Evolutionary conservation across 2,113 vertebrate genomes (phyloP).

Genomic region (Odocoileus hemionus): DNA sequence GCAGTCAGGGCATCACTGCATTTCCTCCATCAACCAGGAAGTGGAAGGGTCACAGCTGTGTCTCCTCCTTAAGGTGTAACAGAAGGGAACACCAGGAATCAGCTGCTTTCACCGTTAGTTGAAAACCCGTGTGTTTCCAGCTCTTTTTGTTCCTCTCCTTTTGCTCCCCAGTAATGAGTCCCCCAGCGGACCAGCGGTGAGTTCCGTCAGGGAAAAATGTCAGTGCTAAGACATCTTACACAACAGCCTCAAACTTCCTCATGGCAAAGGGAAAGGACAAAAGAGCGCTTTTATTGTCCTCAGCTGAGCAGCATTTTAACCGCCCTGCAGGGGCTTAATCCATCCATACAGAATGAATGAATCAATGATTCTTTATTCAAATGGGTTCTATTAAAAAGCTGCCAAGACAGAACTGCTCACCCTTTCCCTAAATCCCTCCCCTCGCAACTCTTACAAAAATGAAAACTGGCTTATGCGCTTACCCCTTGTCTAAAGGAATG

Average conservation of each 20-base stretch:
- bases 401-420: neutral
- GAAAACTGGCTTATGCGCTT: neutral
- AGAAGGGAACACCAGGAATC: neutral
- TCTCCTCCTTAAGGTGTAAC: neutral
- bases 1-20: neutral
- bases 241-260: constrained; percentile 48
- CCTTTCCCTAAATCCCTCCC: neutral
- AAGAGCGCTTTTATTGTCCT: neutral
- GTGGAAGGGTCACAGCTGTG: neutral
- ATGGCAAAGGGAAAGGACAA: neutral
- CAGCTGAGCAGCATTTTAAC: neutral
- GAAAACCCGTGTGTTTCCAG: neutral
- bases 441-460: neutral
- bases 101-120: neutral
- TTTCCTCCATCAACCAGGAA: neutral
- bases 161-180: neutral
- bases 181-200: neutral
- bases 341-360: neutral
- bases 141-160: neutral
- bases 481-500: neutral
- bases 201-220: constrained; percentile 21
- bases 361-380: neutral
- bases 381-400: neutral
- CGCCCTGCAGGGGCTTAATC: neutral
- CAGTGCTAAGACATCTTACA: neutral